These are phyloP conservation scores for Falco concolor DNA, from an alignment of 2,797 vertebrate genomes.

Conservation along the genomic window DNA sequence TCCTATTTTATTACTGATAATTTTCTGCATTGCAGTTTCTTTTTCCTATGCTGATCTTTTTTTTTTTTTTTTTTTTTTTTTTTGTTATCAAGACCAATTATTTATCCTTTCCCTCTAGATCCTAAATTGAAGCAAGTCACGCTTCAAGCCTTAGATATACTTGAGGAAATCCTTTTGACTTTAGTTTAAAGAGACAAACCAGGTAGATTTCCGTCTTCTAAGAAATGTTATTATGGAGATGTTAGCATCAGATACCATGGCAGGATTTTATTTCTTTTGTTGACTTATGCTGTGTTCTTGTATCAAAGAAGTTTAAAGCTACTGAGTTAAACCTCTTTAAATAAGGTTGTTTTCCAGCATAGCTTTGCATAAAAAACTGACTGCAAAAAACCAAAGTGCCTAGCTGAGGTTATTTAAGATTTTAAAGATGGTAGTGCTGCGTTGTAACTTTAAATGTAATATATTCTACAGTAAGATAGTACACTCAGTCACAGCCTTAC, in stretches of 20 bases:
- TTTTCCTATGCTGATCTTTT: not conserved
- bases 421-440: not conserved
- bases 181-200: not conserved
- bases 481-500: not conserved
- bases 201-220: not conserved
- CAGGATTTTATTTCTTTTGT: not conserved
- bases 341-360: not conserved
- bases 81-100: not conserved
- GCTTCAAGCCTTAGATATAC: not conserved
- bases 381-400: not conserved
- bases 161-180: conserved; percentile 4
- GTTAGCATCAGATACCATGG: not conserved
- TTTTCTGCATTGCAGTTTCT: not conserved
- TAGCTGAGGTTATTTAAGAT: not conserved
- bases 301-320: not conserved
- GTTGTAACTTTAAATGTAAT: not conserved
- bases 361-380: not conserved
- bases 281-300: not conserved
- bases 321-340: not conserved
- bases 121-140: not conserved
- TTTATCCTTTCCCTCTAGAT: not conserved
- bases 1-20: not conserved
- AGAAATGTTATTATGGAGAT: not conserved
- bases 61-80: not conserved
- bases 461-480: not conserved